Conservation (phyloP, 2,113 vertebrate species). For the Galeopterus variegatus region DNA sequence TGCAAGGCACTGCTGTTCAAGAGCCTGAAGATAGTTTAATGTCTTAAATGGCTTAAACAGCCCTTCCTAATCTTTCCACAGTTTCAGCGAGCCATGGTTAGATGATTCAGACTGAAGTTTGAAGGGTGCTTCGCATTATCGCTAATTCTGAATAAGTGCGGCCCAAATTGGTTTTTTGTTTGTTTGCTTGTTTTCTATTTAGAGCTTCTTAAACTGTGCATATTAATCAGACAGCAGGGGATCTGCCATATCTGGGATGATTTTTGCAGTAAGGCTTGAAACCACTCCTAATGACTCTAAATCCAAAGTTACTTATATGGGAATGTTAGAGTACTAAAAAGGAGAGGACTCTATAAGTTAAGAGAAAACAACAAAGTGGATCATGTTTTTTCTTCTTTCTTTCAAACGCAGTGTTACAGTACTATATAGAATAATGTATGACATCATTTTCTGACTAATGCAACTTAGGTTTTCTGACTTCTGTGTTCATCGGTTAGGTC, state of each 20-base stretch:
- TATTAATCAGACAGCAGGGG: neutral
- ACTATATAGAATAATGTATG: neutral
- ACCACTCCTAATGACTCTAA: neutral
- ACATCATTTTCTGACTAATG: neutral
- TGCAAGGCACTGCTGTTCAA: neutral
- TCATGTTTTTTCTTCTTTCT: neutral
- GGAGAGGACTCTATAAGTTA: neutral
- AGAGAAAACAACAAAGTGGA: neutral
- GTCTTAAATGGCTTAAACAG: neutral
- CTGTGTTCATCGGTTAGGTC: neutral
- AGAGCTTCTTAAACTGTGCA: neutral
- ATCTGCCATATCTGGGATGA: neutral
- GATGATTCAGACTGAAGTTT: neutral
- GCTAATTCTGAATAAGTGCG: constrained; percentile 20
- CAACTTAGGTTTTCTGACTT: neutral
- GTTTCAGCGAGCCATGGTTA: neutral
- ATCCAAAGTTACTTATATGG: neutral
- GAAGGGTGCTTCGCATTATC: neutral
- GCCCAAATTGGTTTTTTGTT: neutral
- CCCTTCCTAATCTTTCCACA: neutral
- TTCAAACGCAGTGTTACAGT: neutral
- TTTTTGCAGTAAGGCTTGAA: constrained; percentile 57
- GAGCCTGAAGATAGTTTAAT: neutral
- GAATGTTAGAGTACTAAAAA: neutral
- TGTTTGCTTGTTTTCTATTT: neutral